A percentile compares a stretch with the other conserved stretches of the same genome.
Evolutionary conservation across 2,888 invertebrate species (phyloP).

Genomic region (Rambutsinella grinnellia): DNA sequence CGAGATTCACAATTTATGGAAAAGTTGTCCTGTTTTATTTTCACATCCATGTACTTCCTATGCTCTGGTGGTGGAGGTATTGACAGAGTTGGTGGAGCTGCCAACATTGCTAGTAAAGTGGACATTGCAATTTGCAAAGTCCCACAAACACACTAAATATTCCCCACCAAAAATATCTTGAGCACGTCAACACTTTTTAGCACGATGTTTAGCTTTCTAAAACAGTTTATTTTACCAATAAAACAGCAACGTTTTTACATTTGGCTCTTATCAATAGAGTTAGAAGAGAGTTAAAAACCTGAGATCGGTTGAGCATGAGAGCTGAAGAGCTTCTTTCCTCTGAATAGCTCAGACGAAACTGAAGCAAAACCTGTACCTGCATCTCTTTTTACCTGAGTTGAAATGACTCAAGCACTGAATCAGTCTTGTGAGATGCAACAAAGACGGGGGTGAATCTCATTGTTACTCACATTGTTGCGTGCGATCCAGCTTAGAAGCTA

Average conservation of each 20-base stretch:
- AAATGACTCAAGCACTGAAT: too few relatives aligned
- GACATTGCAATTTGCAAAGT: too few relatives aligned
- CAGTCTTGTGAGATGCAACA: too few relatives aligned
- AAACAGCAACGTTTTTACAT: too few relatives aligned
- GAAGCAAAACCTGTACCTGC: constrained; percentile 25
- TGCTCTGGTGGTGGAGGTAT: constrained; percentile 21
- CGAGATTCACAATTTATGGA: constrained; percentile 52
- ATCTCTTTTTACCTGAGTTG: constrained; percentile 48
- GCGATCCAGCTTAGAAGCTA: too few relatives aligned
- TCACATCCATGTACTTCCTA: constrained; percentile 55
- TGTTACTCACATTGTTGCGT: too few relatives aligned
- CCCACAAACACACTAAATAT: too few relatives aligned
- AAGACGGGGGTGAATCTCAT: too few relatives aligned
- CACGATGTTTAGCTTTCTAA: too few relatives aligned
- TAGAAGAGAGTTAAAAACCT: constrained; percentile 25
- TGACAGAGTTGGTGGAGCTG: constrained; percentile 13
- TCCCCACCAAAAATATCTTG: constrained; percentile 20
- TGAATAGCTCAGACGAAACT: constrained; percentile 42
- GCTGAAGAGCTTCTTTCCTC: constrained; percentile 40
- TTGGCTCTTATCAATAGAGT: not conserved
- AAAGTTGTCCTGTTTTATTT: constrained; percentile 57
- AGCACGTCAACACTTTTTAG: too few relatives aligned
- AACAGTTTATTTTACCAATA: not conserved
- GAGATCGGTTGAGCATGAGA: constrained; percentile 40
- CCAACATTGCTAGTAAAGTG: constrained; percentile 38